A percentile compares a stretch with the other conserved stretches of the same genome.
Evolutionary conservation across 2,797 vertebrate species (phyloP).

Genomic region (Sebastes diaconus): DNA sequence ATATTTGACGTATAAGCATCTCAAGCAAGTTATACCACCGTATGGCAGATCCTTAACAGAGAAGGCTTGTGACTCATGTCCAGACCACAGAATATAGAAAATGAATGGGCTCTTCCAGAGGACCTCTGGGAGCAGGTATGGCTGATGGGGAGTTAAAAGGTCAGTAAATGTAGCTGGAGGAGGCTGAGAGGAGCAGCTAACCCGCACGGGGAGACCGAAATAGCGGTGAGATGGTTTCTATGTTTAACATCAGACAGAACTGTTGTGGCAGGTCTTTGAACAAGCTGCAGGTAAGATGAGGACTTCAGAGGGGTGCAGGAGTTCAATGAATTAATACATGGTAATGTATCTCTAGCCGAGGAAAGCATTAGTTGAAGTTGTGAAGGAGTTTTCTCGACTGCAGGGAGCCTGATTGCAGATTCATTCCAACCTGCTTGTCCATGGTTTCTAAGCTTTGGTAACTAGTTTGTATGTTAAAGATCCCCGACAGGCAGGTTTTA

Average conservation of each 20-base stretch:
- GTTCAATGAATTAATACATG: constrained; percentile 17
- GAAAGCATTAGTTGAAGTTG: constrained; percentile 21
- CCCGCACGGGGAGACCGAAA: constrained; percentile 1
- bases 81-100: constrained; percentile 20
- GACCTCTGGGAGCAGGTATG: constrained; percentile 20
- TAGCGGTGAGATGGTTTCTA: constrained; percentile 20
- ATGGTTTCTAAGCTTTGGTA: constrained; percentile 8
- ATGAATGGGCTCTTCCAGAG: constrained; percentile 25
- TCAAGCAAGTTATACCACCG: constrained; percentile 2
- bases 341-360: constrained; percentile 25
- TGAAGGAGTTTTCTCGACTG: constrained; percentile 18
- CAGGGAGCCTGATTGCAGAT: constrained; percentile 22
- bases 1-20: neutral
- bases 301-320: neutral
- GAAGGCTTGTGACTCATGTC: neutral
- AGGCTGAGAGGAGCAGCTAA: constrained; percentile 19
- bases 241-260: constrained; percentile 31
- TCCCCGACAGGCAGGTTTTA: constrained; percentile 25
- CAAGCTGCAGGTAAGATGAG: neutral
- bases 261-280: constrained; percentile 19
- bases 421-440: constrained; percentile 24
- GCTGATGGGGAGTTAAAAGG: constrained; percentile 47
- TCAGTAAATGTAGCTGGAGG: constrained; percentile 42
- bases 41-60: neutral
- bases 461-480: constrained; percentile 21